Evolutionary conservation across 2,888 invertebrate genomes (phyloP), one percentile per base, ranked within the genome.

Genomic region (Lobophora halterata): DNA sequence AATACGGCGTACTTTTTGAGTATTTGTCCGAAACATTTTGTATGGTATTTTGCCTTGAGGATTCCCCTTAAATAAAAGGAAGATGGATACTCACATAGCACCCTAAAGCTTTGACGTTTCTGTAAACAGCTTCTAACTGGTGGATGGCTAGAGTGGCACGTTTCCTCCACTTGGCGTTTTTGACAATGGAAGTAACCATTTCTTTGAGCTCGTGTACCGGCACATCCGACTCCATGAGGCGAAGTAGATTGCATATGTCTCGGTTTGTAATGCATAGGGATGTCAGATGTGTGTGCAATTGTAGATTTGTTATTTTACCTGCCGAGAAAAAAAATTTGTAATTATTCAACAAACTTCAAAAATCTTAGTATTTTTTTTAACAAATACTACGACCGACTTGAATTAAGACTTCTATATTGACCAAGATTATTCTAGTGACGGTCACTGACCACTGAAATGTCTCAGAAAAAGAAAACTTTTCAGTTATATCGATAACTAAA

Each of bases 71-170:
- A 9, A 0, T 4, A 13, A 11, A 9, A 7, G 1, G 5, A n/a
- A 8, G 4, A n/a, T 19, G 6, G 5, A 7, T 7, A 63, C 82
- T 79, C 67, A 95, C 94, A 68, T 91, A 92, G 3, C 95, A 91
- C 0, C 95, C 96, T 28, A 97, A 82, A 16, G 90, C 89, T 58
- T 91, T 90, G 1, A 94, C 91, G 63, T 94, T 88, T 12, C 89
- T 87, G 10, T 92, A 90, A 1, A 97, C 91, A 0, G 88, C 86
- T 58, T 95, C 94, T 40, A 98, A 76, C 48, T 97, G 95, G 19
- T 90, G 82, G 0, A 96, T 69, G 0, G 93, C 95, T 43, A 91
- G 90, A 34, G 91, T 91, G 0, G 94, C 93, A 6, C 91, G 64
- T 1, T 86, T 85, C 3, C 90, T 89, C 33, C 92, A 92, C 59